phyloP scores from a whole-genome alignment of 2,113 vertebrate species.

The Percopsis transmontana region DNA sequence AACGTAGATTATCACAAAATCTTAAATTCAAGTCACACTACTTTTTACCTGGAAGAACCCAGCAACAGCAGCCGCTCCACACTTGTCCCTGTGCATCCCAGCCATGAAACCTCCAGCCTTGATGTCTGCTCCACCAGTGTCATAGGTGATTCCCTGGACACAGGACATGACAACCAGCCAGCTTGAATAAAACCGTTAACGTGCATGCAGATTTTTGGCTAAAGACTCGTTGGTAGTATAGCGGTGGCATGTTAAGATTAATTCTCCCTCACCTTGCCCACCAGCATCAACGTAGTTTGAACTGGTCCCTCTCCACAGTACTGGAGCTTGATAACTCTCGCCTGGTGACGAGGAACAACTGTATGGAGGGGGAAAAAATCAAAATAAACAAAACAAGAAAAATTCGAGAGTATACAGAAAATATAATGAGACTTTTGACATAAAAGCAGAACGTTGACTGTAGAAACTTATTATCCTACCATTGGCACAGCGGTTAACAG shows the following conservation, averaged over 20 bases:
- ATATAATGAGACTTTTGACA: background rate
- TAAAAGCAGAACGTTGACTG: background rate
- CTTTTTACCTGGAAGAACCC: conserved; percentile 82
- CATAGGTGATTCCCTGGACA: conserved; percentile 82
- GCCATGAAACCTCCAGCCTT: conserved; percentile 83
- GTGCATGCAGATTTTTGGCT: background rate
- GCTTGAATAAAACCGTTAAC: background rate
- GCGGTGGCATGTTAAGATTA: background rate
- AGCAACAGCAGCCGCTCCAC: conserved; percentile 81
- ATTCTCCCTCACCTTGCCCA: conserved; percentile 76
- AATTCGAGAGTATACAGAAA: background rate
- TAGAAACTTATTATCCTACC: conserved; percentile 48
- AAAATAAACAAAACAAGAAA: conserved; percentile 12
- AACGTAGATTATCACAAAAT: background rate
- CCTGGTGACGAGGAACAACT: conserved; percentile 81
- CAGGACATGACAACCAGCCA: background rate
- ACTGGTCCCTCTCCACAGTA: conserved; percentile 77
- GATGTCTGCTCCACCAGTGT: conserved; percentile 84
- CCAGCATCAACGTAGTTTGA: conserved; percentile 78
- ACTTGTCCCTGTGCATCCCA: conserved; percentile 86
- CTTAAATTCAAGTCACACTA: background rate
- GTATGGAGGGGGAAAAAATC: background rate
- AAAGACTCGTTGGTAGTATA: background rate
- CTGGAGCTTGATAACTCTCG: conserved; percentile 77
- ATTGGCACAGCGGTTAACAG: conserved; percentile 83